Conservation (phyloP, 1,140 invertebrate genomes). For the Drosophila malerkotliana region DNA sequence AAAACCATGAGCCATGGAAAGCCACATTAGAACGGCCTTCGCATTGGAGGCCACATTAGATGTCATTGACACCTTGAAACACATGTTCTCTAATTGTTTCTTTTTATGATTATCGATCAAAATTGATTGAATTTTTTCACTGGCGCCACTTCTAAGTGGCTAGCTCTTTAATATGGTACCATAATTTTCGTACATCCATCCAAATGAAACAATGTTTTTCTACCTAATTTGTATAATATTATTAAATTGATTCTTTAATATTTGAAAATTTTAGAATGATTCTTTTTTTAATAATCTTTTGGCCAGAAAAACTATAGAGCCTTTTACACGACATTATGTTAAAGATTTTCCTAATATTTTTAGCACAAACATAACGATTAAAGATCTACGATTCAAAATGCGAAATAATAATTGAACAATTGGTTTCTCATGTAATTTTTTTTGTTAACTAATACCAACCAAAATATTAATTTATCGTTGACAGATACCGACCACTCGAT, state of each 20-base stretch:
- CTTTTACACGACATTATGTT: too few relatives aligned
- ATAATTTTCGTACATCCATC: not conserved
- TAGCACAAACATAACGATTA: too few relatives aligned
- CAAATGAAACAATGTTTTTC: too few relatives aligned
- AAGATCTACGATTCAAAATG: too few relatives aligned
- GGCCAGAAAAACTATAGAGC: too few relatives aligned
- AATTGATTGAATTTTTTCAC: conserved; percentile 34
- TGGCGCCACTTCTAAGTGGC: conserved; percentile 19
- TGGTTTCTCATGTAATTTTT: not conserved
- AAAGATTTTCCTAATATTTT: too few relatives aligned
- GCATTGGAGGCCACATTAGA: not conserved
- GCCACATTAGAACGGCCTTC: conserved; percentile 34
- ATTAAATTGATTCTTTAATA: too few relatives aligned
- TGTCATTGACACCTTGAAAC: conserved; percentile 25
- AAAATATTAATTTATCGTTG: not conserved
- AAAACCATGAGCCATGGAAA: conserved; percentile 11
- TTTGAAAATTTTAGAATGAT: too few relatives aligned
- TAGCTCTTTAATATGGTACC: not conserved
- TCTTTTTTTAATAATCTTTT: too few relatives aligned
- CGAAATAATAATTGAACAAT: not conserved
- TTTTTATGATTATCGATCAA: conserved; percentile 36
- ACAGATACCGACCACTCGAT: conserved; percentile 30
- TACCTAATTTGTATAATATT: too few relatives aligned
- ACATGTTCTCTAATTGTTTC: conserved; percentile 4
- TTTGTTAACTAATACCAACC: not conserved